Conservation (phyloP, 2,797 vertebrate species). For the Mormyrus hasselquistii region DNA sequence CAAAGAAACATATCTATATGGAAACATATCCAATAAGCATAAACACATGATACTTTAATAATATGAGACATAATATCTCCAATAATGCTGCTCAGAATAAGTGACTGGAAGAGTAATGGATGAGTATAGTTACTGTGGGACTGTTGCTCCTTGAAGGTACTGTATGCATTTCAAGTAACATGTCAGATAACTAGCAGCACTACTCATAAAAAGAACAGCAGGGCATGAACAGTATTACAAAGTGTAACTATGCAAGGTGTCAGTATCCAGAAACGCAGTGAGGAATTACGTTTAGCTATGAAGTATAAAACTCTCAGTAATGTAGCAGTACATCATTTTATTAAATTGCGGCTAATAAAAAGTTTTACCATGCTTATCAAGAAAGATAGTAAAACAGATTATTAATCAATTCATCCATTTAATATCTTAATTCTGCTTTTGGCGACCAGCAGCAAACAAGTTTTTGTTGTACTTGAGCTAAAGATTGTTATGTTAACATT, state of each 20-base stretch:
- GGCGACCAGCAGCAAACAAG: background rate
- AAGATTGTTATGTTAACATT: background rate
- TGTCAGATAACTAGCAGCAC: background rate
- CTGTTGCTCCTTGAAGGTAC: background rate
- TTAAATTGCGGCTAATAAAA: background rate
- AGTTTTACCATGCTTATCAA: background rate
- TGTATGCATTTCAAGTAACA: background rate
- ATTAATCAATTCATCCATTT: background rate
- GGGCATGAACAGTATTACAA: background rate
- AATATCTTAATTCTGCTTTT: background rate
- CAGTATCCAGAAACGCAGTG: background rate
- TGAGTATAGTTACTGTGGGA: background rate
- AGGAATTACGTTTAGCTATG: background rate
- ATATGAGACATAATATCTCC: background rate
- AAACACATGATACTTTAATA: background rate
- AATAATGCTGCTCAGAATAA: background rate
- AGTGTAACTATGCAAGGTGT: background rate
- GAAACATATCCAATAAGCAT: background rate
- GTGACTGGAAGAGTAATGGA: background rate
- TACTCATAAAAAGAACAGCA: background rate
- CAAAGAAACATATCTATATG: background rate
- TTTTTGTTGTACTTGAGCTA: background rate
- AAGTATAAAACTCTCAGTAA: slow-evolving; percentile 6
- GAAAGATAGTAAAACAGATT: background rate
- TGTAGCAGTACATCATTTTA: background rate